Base-by-base conservation (phyloP, 1,140 invertebrate genomes). In the Scaptomyza montana region DNA sequence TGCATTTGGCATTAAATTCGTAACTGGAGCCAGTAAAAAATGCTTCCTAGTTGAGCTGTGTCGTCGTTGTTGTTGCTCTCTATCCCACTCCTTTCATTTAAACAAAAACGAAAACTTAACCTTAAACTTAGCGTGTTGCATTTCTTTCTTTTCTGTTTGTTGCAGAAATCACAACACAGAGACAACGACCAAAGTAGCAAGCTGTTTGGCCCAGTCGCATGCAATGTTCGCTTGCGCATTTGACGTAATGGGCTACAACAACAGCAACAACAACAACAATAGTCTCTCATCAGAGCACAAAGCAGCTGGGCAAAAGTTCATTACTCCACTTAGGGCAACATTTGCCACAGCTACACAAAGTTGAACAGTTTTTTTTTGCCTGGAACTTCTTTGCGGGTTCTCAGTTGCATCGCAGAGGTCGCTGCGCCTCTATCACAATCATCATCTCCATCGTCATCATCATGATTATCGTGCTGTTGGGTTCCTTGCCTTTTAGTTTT, bases 51-150 rank as follows among this genome's bases (percentile, higher is more conserved):
- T 87, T 60, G 47, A 64, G 39, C 9, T 41, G 7, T 41, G 7
- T 41, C 33, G 12, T 28, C 56, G 13, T 36, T 62, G 50, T 36
- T 64, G 19, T 25, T 7, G 6, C 21, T 66, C 45, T 47, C 16
- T 25, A 16, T 16, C 21, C 39, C 25, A 41, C 47, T 36, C 10
- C 55, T 54, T 73, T 10, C 12, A n/a, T 36, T 46, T 5, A 74
- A 77, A 70, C 73, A 86, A 85, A 87, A 87, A 80, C 84, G 84
- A 87, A 87, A 89, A 68, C 73, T 84, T 87, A 89, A 89, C 84
- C 79, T 89, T 89, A 89, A 89, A 84, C 84, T 89, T 89, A 77
- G 54, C 67, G 79, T 75, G 73, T 60, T 73, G 63, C 61, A 81
- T 73, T 76, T 80, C 77, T 36, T 33, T 25, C 21, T 25, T 80